Evolutionary conservation across 2,888 invertebrate species (phyloP), one percentile per base, ranked within the genome.

Genomic region (Spilosoma lubricipeda): DNA sequence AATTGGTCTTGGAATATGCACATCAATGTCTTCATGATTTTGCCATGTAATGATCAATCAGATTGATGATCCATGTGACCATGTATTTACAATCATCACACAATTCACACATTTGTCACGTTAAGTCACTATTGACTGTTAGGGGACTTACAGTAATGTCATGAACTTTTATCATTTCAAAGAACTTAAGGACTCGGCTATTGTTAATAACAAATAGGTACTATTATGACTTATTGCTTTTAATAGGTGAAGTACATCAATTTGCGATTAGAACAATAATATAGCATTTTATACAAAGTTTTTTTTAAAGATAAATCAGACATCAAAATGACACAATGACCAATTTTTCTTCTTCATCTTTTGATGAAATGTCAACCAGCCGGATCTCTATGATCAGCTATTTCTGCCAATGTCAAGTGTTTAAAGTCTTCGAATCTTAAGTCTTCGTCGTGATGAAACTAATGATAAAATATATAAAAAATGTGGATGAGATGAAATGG

Each of bases 71-170:
- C 4, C 4, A 30, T 63, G 30, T 63, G 1, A 63, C 27, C 30
- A 30, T 27, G 59, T 59, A n/a, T n/a, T n/a, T n/a, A 59, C 52
- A 52, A 52, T 52, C 52, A 52, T 52, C 3, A 15, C 27, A 15
- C 2, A 63, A 45, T 67, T 45, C 67, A 45, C 27, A 48, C 18
- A 48, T 48, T 69, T 36, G 56, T 69, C 56, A 56, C 36, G 52
- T 56, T 70, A 74, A 67, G 42, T 59, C 68, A 80, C 76, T 74
- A 78, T 74, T 20, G 63, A 39, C 36, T 13, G 39, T 48, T 30
- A 77, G 82, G 82, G 82, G 82, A 82, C 75, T 82, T 48, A 81
- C 82, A 71, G 72, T 42, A 56, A 64, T 76, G 82, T 82, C 76
- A 79, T 27, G 79, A 81, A 77, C 82, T 81, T 66, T 82, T 76